phyloP scores from a whole-genome alignment of 53 echinoderm and acorn worm species.

The Mesocentrotus franciscanus region DNA sequence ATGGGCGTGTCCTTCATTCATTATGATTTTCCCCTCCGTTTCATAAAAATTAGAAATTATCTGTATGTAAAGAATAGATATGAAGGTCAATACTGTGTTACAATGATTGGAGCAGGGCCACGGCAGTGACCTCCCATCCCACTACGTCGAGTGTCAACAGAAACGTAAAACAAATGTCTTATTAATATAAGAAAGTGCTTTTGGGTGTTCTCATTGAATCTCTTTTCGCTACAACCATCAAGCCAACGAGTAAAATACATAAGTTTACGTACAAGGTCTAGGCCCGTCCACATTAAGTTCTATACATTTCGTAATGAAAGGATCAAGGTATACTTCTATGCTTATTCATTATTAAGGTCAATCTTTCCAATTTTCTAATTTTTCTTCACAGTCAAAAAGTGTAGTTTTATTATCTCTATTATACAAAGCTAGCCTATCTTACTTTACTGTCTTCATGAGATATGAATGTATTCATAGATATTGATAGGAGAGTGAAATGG shows the following conservation, averaged over 20 bases:
- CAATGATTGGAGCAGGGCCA: too few species aligned
- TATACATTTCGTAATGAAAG: neutral
- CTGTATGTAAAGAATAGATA: neutral
- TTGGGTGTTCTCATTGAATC: too few species aligned
- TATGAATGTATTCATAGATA: neutral
- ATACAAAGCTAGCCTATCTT: neutral
- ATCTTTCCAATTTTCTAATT: neutral
- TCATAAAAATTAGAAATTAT: neutral
- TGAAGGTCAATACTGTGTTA: too few species aligned
- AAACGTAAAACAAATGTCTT: too few species aligned
- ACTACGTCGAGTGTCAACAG: too few species aligned
- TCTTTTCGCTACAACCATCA: too few species aligned
- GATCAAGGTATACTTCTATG: neutral
- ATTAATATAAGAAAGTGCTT: too few species aligned
- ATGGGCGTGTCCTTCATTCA: neutral
- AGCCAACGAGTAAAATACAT: neutral
- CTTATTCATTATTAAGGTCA: neutral
- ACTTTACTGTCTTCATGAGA: neutral
- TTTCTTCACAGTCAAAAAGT: neutral
- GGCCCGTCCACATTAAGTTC: neutral
- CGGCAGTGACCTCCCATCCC: neutral
- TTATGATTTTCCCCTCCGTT: neutral
- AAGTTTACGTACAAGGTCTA: neutral
- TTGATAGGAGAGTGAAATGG: neutral
- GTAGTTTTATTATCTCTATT: neutral